Conservation (phyloP, 23 tunicate species). For the Corella eumyota region DNA sequence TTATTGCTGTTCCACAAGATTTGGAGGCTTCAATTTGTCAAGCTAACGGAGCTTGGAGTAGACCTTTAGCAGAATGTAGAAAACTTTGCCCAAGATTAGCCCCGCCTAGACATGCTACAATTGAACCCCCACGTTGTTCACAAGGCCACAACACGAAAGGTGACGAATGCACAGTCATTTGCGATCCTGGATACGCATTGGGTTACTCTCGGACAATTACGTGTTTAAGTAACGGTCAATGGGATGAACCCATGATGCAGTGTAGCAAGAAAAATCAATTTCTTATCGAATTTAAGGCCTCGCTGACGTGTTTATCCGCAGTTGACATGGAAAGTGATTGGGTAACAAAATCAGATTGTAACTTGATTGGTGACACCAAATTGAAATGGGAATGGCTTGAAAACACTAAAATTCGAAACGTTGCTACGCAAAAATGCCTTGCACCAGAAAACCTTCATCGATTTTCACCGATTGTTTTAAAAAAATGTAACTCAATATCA, state of each 20-base stretch:
- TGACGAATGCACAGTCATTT: slow-evolving; percentile 9
- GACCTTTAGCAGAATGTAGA: slow-evolving; percentile 6
- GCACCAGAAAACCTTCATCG: background rate
- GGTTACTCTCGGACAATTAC: background rate
- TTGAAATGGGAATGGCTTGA: slow-evolving; percentile 21
- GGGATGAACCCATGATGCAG: background rate
- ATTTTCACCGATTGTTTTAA: background rate
- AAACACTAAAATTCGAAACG: background rate
- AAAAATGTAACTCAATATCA: too few relatives aligned
- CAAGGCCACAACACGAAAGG: slow-evolving; percentile 18
- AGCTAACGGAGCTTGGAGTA: slow-evolving; percentile 14
- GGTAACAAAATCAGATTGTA: too few relatives aligned
- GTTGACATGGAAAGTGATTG: background rate
- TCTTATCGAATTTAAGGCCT: background rate
- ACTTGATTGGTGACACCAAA: background rate
- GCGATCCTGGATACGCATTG: slow-evolving; percentile 1
- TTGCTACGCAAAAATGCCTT: slow-evolving; percentile 7
- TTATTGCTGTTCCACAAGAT: background rate
- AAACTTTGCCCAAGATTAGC: slow-evolving; percentile 10
- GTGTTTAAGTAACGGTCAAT: slow-evolving; percentile 3
- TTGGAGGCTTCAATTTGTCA: slow-evolving; percentile 5
- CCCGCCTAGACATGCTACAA: background rate
- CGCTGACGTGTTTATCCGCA: slow-evolving; percentile 2
- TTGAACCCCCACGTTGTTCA: slow-evolving; percentile 14
- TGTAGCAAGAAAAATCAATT: slow-evolving; percentile 6